These are phyloP conservation scores for Pseudochirops cupreus DNA, from an alignment of 2,797 vertebrate genomes.

Conservation along the genomic window DNA sequence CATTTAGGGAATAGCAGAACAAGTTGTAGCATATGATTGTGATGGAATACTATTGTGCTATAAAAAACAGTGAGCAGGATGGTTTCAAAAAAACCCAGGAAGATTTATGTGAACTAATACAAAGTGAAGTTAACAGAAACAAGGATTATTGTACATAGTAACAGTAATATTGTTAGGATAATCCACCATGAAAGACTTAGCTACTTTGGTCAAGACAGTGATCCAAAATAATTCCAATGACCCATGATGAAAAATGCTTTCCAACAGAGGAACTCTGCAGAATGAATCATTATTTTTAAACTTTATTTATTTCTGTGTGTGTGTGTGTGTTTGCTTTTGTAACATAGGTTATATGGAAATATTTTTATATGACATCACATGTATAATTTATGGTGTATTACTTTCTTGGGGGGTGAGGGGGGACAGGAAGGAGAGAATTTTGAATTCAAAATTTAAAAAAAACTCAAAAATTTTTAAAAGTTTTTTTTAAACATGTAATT, in stretches of 20 bases:
- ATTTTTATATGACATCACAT: background rate
- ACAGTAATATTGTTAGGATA: background rate
- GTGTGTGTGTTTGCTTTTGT: background rate
- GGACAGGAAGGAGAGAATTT: background rate
- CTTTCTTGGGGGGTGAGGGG: background rate
- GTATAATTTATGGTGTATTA: background rate
- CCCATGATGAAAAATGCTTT: background rate
- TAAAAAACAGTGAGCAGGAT: background rate
- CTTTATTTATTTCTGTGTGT: background rate
- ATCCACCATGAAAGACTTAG: background rate
- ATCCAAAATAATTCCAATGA: background rate
- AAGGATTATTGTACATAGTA: background rate
- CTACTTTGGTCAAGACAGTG: background rate
- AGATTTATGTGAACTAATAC: background rate
- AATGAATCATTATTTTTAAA: background rate
- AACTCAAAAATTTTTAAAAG: background rate
- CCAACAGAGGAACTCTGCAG: background rate
- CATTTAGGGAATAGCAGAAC: too few relatives aligned
- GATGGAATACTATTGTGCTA: background rate
- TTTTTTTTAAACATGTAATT: background rate
- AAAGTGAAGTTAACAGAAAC: background rate
- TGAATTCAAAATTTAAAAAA: background rate
- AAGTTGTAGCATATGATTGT: too few relatives aligned
- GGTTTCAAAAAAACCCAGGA: background rate
- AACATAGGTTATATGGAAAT: background rate